Conservation (phyloP, 2,797 vertebrate species). For the Adrianichthys oophorus region DNA sequence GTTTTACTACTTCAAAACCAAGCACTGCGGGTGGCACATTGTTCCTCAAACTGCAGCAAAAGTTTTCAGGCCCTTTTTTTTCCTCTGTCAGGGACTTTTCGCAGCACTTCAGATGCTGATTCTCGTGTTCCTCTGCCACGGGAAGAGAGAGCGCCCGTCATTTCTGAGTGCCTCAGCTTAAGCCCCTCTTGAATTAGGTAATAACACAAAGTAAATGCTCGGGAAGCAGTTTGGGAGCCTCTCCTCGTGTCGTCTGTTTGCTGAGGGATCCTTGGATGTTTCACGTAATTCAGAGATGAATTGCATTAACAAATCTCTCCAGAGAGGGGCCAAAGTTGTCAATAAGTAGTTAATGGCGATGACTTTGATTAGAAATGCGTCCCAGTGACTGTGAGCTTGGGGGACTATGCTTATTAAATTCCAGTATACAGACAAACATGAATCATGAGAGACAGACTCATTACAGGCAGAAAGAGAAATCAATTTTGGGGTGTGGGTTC, state of each 20-base stretch:
- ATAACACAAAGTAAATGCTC: conserved; percentile 49
- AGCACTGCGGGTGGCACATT: too few relatives aligned
- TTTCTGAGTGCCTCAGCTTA: conserved; percentile 51
- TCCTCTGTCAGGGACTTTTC: too few relatives aligned
- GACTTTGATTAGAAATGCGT: conserved; percentile 54
- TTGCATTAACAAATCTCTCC: conserved; percentile 20
- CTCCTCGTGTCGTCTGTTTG: conserved; percentile 19
- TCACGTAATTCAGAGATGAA: conserved; percentile 18
- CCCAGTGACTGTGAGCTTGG: conserved; percentile 30
- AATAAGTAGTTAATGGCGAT: conserved; percentile 46
- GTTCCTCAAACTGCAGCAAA: too few relatives aligned
- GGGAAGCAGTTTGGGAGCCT: conserved; percentile 19
- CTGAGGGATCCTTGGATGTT: conserved; percentile 15
- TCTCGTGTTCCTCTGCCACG: conserved; percentile 33
- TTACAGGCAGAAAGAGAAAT: conserved; percentile 70
- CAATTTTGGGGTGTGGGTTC: conserved; percentile 54
- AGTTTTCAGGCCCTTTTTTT: too few relatives aligned
- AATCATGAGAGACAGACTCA: conserved; percentile 72
- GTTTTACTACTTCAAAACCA: too few relatives aligned
- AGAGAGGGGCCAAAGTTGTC: conserved; percentile 38
- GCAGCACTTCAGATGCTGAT: conserved; percentile 23
- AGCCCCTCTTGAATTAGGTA: conserved; percentile 62
- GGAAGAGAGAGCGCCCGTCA: conserved; percentile 39
- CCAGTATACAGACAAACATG: conserved; percentile 54
- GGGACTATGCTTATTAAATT: conserved; percentile 65